Evolutionary conservation across 2,797 vertebrate species (phyloP), one percentile per base, ranked within the genome.

Genomic region (Rhodeus uyekii): DNA sequence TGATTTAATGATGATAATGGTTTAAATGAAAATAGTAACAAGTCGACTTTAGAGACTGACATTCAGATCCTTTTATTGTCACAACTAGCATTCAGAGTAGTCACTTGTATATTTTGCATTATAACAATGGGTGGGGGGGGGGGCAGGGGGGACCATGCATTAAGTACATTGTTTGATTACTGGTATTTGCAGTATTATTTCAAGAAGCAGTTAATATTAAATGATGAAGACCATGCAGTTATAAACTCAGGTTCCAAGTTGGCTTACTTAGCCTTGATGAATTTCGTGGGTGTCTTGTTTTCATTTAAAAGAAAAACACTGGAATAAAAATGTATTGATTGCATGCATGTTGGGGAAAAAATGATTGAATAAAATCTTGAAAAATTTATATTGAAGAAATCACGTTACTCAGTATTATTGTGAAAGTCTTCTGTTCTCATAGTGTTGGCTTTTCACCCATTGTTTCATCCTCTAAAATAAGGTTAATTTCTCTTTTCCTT

Each of bases 311-410:
- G 36, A 60, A 76, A 38, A 67, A 73, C 18, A 61, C 64, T 58
- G 72, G 24, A 44, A 50, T 44, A 58, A 38, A 68, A 81, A 71
- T 60, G 38, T 84, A 61, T 82, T 46, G 61, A 73, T 34, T 76
- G 63, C 80, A 84, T 82, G 86, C 86, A 87, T 87, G 83, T 64
- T 73, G 64, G 14, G 22, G 6, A 7, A 73, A 82, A 76, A 80
- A 80, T 22, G 3, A 60, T 77, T 72, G 48, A 76, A 75, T 79
- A 78, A 78, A 79, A 79, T 34, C 32, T 2, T 74, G 8, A 29
- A 16, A 32, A 48, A 18, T 8, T 12, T 0, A 24, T 32, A 32
- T 60, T 10, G n/a, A 73, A 81, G 24, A 34, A 58, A 75, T 53
- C 12, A 24, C 16, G 16, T 22, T 69, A 29, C 13, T 75, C 24